These are phyloP conservation scores for Myiotriccus ornatus DNA, from an alignment of 2,797 vertebrate species.

Conservation along the genomic window DNA sequence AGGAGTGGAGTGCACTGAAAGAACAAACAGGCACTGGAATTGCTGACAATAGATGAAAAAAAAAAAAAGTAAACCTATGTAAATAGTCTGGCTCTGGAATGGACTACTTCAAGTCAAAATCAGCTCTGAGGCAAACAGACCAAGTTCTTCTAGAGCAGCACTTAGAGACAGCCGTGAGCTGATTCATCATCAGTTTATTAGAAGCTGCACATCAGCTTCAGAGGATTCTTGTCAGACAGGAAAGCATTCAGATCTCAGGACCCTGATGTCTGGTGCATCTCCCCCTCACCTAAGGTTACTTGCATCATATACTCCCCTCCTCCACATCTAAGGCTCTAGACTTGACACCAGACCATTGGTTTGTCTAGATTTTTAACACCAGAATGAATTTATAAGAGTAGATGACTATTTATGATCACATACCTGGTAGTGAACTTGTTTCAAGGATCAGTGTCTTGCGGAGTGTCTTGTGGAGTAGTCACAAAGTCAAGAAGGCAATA, in stretches of 20 bases:
- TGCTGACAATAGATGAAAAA: background rate
- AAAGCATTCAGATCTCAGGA: background rate
- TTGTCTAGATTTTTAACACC: background rate
- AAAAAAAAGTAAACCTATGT: background rate
- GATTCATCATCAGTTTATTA: background rate
- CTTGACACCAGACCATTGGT: background rate
- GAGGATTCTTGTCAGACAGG: background rate
- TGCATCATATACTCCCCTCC: background rate
- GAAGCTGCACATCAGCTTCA: background rate
- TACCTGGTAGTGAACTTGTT: background rate
- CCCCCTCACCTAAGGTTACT: background rate
- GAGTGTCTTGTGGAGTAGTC: background rate
- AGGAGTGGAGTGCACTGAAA: background rate
- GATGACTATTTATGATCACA: background rate
- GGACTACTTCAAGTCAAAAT: background rate
- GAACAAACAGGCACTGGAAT: background rate
- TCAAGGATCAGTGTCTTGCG: background rate
- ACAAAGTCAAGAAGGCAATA: background rate
- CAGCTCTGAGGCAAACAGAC: background rate
- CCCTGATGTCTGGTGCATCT: background rate
- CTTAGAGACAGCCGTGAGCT: background rate
- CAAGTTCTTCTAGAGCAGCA: background rate
- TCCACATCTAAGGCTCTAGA: background rate
- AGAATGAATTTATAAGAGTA: background rate
- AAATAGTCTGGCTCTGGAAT: background rate